Conservation (phyloP, 2,113 vertebrate species). For the Neoarius graeffei region DNA sequence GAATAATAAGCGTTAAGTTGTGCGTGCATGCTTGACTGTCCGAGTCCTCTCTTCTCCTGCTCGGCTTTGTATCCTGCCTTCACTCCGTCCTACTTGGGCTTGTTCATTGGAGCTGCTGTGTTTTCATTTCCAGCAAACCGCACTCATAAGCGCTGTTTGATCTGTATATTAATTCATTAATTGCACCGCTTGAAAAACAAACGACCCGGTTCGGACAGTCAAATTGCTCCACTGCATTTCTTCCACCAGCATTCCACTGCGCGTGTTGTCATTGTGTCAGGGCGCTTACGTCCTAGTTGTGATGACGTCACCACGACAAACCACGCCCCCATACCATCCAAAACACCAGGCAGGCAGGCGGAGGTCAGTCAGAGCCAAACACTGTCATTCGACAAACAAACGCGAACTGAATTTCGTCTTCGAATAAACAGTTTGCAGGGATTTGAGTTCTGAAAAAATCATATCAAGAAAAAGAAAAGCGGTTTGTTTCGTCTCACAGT, state of each 20-base stretch:
- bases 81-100: conserved; percentile 25
- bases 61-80: not conserved
- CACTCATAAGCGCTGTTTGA: not conserved
- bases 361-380: not conserved
- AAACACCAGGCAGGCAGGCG: conserved; percentile 9
- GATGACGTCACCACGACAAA: conserved; percentile 1
- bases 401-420: too few species aligned
- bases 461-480: too few species aligned
- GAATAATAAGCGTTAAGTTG: not conserved
- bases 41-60: not conserved
- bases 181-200: too few species aligned
- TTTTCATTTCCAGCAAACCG: conserved; percentile 18
- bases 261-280: conserved; percentile 65
- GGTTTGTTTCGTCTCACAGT: too few species aligned
- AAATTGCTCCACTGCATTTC: conserved; percentile 66
- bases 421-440: too few species aligned
- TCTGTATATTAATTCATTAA: too few species aligned
- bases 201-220: not conserved
- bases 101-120: conserved; percentile 25
- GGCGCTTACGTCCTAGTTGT: conserved; percentile 11
- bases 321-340: conserved; percentile 58
- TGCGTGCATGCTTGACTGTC: not conserved
- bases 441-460: too few species aligned
- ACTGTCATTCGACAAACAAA: too few species aligned
- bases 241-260: conserved; percentile 73